These are phyloP conservation scores for Polymixis lichenea DNA, from an alignment of 2,888 invertebrate genomes.

Conservation along the genomic window DNA sequence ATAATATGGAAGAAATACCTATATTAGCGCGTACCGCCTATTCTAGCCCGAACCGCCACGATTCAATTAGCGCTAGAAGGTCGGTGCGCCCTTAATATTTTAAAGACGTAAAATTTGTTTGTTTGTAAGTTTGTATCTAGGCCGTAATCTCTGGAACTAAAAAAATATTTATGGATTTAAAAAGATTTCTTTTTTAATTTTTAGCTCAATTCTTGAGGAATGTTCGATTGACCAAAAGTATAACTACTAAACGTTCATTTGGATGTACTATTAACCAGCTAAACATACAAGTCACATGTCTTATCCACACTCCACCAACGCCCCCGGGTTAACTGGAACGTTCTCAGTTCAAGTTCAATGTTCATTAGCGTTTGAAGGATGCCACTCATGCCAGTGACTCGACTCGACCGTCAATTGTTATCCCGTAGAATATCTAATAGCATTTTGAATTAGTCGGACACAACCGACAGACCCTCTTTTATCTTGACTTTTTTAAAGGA, in stretches of 20 bases:
- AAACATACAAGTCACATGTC: slow-evolving; percentile 17
- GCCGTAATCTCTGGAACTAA: no score
- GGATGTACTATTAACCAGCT: not conserved
- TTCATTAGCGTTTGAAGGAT: slow-evolving; percentile 67
- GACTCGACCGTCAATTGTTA: slow-evolving; percentile 48
- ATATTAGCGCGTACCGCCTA: no score
- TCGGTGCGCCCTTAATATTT: no score
- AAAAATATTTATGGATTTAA: no score
- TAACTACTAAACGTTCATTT: not conserved
- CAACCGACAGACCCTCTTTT: not conserved
- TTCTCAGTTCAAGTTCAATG: slow-evolving; percentile 75
- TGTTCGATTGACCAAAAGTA: no score
- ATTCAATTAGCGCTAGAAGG: no score
- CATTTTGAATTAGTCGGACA: slow-evolving; percentile 10
- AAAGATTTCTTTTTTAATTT: no score
- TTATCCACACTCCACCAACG: slow-evolving; percentile 41
- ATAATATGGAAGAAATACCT: no score
- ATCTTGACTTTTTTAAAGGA: not conserved
- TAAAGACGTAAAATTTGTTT: no score
- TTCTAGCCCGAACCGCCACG: no score
- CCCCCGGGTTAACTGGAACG: slow-evolving; percentile 51
- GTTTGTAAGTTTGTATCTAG: no score
- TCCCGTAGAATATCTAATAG: slow-evolving; percentile 30
- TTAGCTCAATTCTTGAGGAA: no score
- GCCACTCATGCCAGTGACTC: slow-evolving; percentile 58